These are phyloP conservation scores for Panagrolaimus sp. DNA, from an alignment of 1,140 invertebrate genomes.

Conservation along the genomic window DNA sequence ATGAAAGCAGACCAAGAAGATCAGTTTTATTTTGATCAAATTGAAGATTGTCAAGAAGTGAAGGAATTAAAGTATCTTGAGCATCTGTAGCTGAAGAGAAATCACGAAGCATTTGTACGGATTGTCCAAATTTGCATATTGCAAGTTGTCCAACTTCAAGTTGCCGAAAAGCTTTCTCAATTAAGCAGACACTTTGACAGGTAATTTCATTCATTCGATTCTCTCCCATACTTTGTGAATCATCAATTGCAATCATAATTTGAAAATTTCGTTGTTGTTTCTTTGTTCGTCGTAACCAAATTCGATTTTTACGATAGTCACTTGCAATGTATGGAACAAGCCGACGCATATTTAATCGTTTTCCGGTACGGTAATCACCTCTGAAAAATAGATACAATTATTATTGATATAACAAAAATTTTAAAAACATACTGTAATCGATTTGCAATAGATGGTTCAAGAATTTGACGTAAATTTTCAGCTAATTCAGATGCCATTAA, in stretches of 20 bases:
- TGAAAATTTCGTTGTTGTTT: slow-evolving; percentile 92
- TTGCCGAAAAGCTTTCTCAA: slow-evolving; percentile 82
- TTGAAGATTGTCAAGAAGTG: slow-evolving; percentile 61
- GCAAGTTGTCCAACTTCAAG: slow-evolving; percentile 86
- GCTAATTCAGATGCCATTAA: slow-evolving; percentile 78
- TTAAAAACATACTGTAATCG: slow-evolving; percentile 67
- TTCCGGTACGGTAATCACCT: slow-evolving; percentile 91
- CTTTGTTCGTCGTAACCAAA: slow-evolving; percentile 91
- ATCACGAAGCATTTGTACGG: slow-evolving; percentile 72
- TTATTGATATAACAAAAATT: not conserved
- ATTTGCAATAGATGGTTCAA: slow-evolving; percentile 88
- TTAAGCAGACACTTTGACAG: slow-evolving; percentile 84
- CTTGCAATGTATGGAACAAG: slow-evolving; percentile 95
- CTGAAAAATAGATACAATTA: slow-evolving; percentile 58
- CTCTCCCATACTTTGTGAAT: slow-evolving; percentile 84
- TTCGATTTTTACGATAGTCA: slow-evolving; percentile 96
- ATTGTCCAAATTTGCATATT: slow-evolving; percentile 86
- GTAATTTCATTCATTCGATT: slow-evolving; percentile 83
- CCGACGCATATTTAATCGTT: slow-evolving; percentile 94
- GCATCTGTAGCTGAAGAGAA: slow-evolving; percentile 59
- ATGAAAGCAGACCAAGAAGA: slow-evolving; percentile 70
- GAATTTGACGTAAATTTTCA: slow-evolving; percentile 82
- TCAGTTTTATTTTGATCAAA: slow-evolving; percentile 64
- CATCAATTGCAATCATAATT: slow-evolving; percentile 90
- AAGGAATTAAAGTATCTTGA: slow-evolving; percentile 52